A percentile compares a stretch with the other conserved stretches of the same genome.
Evolutionary conservation across 2,797 vertebrate species (phyloP).

Genomic region (Gorsachius magnificus): DNA sequence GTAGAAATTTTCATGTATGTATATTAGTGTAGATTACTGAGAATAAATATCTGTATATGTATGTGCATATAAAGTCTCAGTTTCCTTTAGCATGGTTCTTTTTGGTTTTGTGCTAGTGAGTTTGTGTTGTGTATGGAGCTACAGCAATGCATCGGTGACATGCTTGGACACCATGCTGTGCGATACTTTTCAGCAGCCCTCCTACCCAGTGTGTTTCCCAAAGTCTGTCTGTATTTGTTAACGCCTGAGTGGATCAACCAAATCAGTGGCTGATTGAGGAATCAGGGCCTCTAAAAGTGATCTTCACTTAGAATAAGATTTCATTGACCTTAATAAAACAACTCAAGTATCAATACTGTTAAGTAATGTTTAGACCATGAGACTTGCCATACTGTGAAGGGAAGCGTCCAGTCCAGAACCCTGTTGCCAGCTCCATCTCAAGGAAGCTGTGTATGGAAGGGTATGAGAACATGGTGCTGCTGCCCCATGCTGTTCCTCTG

Average conservation of each 20-base stretch:
- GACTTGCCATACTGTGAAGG: not conserved
- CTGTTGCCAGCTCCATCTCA: not conserved
- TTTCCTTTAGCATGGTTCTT: not conserved
- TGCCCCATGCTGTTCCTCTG: not conserved
- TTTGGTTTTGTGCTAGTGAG: no score
- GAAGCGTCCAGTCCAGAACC: not conserved
- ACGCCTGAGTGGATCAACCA: not conserved
- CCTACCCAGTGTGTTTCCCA: not conserved
- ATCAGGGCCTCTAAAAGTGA: not conserved
- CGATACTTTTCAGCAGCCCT: not conserved
- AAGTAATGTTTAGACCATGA: not conserved
- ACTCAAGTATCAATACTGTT: not conserved
- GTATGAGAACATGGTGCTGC: not conserved
- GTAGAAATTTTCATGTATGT: not conserved
- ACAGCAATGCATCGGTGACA: accelerated
- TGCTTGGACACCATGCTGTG: accelerated
- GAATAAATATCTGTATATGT: accelerated
- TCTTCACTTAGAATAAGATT: not conserved
- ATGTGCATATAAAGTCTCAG: accelerated
- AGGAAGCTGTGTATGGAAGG: not conserved
- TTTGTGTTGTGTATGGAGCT: not conserved
- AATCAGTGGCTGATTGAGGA: not conserved
- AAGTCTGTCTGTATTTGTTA: not conserved
- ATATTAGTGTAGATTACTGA: accelerated
- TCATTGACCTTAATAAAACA: not conserved